These are phyloP conservation scores for Pagetopsis macropterus DNA, from an alignment of 2,797 vertebrate species.

Conservation along the genomic window DNA sequence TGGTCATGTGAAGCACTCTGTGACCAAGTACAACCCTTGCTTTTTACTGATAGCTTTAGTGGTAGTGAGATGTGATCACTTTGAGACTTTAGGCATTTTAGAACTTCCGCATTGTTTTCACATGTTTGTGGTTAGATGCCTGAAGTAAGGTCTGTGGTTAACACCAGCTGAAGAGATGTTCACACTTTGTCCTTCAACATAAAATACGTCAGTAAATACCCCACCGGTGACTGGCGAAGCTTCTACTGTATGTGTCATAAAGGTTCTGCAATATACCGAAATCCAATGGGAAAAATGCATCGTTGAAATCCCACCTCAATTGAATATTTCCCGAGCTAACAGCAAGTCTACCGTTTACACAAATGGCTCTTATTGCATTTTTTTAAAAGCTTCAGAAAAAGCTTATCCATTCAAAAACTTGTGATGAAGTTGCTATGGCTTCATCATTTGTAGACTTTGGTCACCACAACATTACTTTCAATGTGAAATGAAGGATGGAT, in stretches of 20 bases:
- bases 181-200: no score
- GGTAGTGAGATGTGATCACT: not conserved
- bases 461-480: slow-evolving; percentile 46
- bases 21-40: not conserved
- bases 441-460: not conserved
- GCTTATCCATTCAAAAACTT: slow-evolving; percentile 6
- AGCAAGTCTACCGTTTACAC: no score
- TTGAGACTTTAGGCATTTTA: no score
- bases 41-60: not conserved
- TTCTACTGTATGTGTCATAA: no score
- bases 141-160: no score
- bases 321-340: not conserved
- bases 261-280: no score
- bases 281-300: no score
- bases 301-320: not conserved
- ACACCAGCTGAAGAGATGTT: no score
- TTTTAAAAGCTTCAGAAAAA: not conserved
- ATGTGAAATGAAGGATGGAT: slow-evolving; percentile 38
- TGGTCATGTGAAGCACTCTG: not conserved
- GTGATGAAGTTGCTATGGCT: not conserved
- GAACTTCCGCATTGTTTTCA: no score
- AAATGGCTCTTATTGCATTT: slow-evolving; percentile 12
- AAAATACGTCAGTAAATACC: no score
- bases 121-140: no score
- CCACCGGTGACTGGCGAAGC: no score